Percentiles rank a stretch among this genome's conserved stretches.
Conservation (phyloP, 2,113 vertebrate genomes). For the Triplophysa siluroides region DNA sequence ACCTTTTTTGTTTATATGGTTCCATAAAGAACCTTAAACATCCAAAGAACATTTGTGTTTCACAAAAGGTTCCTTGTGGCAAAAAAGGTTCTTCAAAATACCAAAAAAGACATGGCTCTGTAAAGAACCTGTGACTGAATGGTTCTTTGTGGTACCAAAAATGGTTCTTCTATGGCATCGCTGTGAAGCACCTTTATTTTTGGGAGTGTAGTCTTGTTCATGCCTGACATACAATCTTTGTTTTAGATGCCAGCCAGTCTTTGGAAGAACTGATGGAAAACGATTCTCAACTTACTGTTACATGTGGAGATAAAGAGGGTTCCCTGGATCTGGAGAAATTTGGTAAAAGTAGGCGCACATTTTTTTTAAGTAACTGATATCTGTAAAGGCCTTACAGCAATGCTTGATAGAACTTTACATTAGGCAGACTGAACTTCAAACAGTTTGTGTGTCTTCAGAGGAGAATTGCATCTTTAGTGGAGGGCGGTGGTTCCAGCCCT, state of each 20-base stretch:
- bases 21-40: no score
- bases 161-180: no score
- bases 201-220: neutral
- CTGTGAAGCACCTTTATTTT: no score
- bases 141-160: no score
- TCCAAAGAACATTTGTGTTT: no score
- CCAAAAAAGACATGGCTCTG: no score
- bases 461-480: constrained; percentile 49
- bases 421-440: neutral
- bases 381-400: neutral
- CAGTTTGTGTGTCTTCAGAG: constrained; percentile 38
- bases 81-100: no score
- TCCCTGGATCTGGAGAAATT: constrained; percentile 48
- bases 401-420: no score
- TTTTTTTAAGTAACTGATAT: neutral
- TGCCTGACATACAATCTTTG: neutral
- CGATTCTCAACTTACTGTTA: constrained; percentile 34
- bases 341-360: constrained; percentile 24
- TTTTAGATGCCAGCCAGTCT: neutral
- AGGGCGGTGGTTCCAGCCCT: neutral
- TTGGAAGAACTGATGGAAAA: neutral
- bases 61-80: no score
- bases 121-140: no score
- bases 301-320: constrained; percentile 61
- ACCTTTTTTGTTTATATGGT: no score